A percentile compares a stretch with the other conserved stretches of the same genome.
phyloP scores from a whole-genome alignment of 2,797 vertebrate species.

The Coracias cyanogaster region DNA sequence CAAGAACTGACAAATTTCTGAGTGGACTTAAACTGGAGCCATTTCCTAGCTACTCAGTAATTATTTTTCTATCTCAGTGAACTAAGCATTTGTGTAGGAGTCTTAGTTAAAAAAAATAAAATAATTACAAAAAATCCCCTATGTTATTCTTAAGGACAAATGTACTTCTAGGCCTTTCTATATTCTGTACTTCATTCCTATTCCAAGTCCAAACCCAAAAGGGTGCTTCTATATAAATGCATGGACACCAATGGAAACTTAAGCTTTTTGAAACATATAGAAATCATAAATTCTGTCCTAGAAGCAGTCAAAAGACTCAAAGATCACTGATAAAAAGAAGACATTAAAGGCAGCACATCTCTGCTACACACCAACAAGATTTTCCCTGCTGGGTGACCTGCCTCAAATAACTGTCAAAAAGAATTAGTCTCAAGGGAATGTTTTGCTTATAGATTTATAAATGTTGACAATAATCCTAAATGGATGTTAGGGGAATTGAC shows the following conservation, averaged over 20 bases:
- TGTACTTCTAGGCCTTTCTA: neutral
- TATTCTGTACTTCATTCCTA: neutral
- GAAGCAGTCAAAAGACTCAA: slow-evolving; percentile 11
- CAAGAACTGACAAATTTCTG: neutral
- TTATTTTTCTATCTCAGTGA: neutral
- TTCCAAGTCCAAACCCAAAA: neutral
- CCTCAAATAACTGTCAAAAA: slow-evolving; percentile 69
- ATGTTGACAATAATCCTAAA: slow-evolving; percentile 80
- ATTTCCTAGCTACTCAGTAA: neutral
- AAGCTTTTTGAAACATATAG: neutral
- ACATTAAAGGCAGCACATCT: slow-evolving; percentile 42
- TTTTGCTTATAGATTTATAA: slow-evolving; percentile 77
- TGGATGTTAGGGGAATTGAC: slow-evolving; percentile 77
- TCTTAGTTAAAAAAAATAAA: neutral
- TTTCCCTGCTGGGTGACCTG: slow-evolving; percentile 73
- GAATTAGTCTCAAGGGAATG: slow-evolving; percentile 74
- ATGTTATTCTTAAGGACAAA: neutral
- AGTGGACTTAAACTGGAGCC: neutral
- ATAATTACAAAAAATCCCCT: neutral
- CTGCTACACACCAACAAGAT: slow-evolving; percentile 31
- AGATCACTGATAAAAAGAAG: slow-evolving; percentile 35
- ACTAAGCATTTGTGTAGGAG: neutral
- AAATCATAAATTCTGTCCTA: neutral
- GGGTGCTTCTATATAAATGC: neutral
- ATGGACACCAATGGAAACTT: neutral